Evolutionary conservation across 2,113 vertebrate species (phyloP).

Genomic region (Stegostoma tigrinum): DNA sequence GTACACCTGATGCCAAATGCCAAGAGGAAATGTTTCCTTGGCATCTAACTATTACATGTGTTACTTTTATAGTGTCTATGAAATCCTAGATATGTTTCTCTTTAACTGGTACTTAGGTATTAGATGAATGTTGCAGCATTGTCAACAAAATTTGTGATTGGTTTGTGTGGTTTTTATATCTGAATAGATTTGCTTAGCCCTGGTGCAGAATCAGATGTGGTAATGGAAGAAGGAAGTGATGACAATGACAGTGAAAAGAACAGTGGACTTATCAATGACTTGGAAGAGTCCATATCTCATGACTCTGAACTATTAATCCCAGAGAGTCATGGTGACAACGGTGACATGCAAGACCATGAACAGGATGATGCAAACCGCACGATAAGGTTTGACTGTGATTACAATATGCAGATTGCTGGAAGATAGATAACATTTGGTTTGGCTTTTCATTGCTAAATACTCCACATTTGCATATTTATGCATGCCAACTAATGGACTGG

Average conservation of each 20-base stretch:
- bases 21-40: not conserved
- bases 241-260: conserved; percentile 78
- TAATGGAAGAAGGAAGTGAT: conserved; percentile 85
- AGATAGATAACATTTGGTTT: not conserved
- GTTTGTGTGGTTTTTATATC: conserved; percentile 38
- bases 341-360: conserved; percentile 75
- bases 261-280: conserved; percentile 74
- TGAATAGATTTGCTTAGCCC: conserved; percentile 80
- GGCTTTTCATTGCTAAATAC: not conserved
- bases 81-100: not conserved
- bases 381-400: conserved; percentile 68
- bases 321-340: conserved; percentile 63
- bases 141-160: not conserved
- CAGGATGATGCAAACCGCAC: conserved; percentile 79
- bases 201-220: conserved; percentile 76
- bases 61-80: not conserved
- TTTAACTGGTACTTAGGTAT: not conserved
- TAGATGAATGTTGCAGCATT: not conserved
- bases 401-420: no score
- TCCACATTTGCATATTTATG: not conserved
- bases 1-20: not conserved
- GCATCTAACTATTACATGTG: not conserved
- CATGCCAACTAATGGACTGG: not conserved
- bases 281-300: conserved; percentile 73
- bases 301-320: conserved; percentile 67